phyloP scores from a whole-genome alignment of 2,797 vertebrate genomes.

The Labeo calbasu region DNA sequence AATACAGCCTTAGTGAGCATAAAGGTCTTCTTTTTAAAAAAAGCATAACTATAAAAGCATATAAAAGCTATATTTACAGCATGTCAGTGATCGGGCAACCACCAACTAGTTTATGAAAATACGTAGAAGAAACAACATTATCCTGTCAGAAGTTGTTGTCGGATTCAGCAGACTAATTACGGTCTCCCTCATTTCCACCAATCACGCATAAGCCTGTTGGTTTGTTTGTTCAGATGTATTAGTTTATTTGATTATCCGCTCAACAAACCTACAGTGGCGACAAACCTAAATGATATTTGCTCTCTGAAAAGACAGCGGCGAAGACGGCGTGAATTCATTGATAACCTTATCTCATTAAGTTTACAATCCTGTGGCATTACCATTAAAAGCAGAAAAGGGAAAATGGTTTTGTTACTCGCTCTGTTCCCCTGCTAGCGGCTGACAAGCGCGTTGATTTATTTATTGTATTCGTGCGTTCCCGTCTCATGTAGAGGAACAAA shows the following conservation, averaged over 20 bases:
- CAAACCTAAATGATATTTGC: constrained; percentile 39
- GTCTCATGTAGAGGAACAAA: constrained; percentile 81
- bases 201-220: neutral
- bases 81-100: neutral
- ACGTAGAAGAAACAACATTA: neutral
- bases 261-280: constrained; percentile 39
- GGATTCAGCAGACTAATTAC: constrained; percentile 4
- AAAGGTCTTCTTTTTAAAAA: neutral
- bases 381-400: constrained; percentile 45
- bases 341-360: constrained; percentile 65
- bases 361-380: constrained; percentile 57
- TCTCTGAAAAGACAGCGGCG: constrained; percentile 27
- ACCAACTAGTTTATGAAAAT: neutral
- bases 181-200: neutral
- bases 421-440: constrained; percentile 55
- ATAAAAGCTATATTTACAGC: too few relatives aligned
- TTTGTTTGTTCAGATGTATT: constrained; percentile 35
- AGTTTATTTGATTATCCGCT: constrained; percentile 27
- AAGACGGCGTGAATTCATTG: constrained; percentile 52
- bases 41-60: too few relatives aligned
- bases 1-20: neutral
- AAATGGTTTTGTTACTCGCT: constrained; percentile 52
- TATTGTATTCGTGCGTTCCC: constrained; percentile 78
- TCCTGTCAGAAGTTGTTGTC: neutral
- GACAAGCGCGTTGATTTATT: constrained; percentile 84